Base-by-base conservation (phyloP, 2,888 invertebrate species). In the Drosophila imparisetae region DNA sequence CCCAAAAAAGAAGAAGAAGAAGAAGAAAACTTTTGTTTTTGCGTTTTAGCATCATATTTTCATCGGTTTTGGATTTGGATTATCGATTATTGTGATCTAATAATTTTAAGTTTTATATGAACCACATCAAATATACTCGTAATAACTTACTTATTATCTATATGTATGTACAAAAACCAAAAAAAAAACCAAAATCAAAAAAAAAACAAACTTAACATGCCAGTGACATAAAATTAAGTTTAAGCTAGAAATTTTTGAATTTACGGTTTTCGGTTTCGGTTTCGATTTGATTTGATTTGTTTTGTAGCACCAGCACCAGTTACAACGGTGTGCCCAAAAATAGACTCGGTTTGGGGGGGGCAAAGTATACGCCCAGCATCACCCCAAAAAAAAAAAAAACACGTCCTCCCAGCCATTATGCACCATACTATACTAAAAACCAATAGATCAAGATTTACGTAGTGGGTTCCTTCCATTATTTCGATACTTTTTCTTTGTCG, bases 31-130 rank as follows among this genome's bases (percentile, higher is more conserved):
- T 72, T 66, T 61, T 40, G 18, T 73, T 81, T 81, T 77, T 72
- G 53, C 66, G 58, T 72, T 74, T 76, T 66, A 74, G 77, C 60
- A 64, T 75, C 64, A 75, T 81, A 64, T 49, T 75, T 80, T 77
- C 63, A 67, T 74, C 62, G 68, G 75, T 70, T 68, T 78, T 80
- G 67, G 65, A 75, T 70, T 78, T 78, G 65, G 78, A 81, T 85
- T 83, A 72, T 83, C 73, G 65, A 77, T 77, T 72, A 80, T 79
- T 82, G 81, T 81, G 75, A 82, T 74, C 68, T 69, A 64, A 66
- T 78, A 81, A 78, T 74, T 81, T 79, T 75, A 79, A 78, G 78
- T 78, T 76, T 66, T 13, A 45, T 62, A 38, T 50, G 40, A 73
- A 60, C 30, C 49, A 62, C 59, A 71, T 58, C 21, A 60, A 57